These are phyloP conservation scores for Sphaerodactylus townsendi DNA, from an alignment of 2,113 vertebrate species.

Conservation along the genomic window DNA sequence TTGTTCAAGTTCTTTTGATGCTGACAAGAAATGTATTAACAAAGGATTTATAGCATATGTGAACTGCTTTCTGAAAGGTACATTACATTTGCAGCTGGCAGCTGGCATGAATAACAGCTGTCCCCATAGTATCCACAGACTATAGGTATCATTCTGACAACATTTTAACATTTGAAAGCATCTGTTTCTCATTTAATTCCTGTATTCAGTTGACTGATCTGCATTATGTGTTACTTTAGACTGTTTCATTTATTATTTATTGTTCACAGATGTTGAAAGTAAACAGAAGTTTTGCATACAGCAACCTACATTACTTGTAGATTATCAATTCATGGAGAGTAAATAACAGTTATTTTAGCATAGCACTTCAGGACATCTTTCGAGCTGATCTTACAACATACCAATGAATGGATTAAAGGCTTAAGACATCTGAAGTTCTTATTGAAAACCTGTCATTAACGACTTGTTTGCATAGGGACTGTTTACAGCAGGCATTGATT, in stretches of 20 bases:
- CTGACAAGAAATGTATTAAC: conserved; percentile 39
- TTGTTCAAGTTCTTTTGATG: conserved; percentile 43
- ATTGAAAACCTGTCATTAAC: conserved; percentile 43
- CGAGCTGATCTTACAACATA: neutral
- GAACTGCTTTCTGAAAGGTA: conserved; percentile 52
- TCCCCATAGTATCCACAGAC: conserved; percentile 44
- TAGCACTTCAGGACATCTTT: neutral
- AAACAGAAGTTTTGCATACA: neutral
- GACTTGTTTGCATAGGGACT: conserved; percentile 31
- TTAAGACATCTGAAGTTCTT: conserved; percentile 17
- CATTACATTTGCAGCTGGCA: conserved; percentile 55
- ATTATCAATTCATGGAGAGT: neutral
- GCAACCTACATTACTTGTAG: neutral
- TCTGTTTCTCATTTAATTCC: conserved; percentile 63
- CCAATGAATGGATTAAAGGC: conserved; percentile 41
- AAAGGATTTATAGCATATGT: conserved; percentile 47
- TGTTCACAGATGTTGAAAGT: conserved; percentile 25
- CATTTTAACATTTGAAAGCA: conserved; percentile 55
- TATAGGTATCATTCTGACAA: conserved; percentile 33
- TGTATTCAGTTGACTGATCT: conserved; percentile 46
- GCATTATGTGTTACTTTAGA: conserved; percentile 30
- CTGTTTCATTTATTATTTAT: conserved; percentile 58
- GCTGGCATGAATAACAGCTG: conserved; percentile 45
- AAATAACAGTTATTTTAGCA: neutral
- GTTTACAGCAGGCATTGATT: neutral